Evolutionary conservation across 2,888 invertebrate genomes (phyloP), one percentile per base, ranked within the genome.

Genomic region (Clusia tigrina): DNA sequence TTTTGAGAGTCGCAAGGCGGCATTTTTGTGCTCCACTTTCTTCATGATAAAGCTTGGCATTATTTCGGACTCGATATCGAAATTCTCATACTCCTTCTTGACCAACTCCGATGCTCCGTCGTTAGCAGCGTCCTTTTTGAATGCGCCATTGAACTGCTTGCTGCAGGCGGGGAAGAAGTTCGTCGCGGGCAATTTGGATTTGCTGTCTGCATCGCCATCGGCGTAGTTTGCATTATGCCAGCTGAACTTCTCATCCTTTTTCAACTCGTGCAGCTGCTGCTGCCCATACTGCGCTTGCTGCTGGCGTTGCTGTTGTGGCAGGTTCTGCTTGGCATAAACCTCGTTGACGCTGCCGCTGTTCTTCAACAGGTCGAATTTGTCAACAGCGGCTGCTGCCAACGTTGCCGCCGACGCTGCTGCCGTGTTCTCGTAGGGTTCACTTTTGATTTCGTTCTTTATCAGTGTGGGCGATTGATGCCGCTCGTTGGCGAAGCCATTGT

Each of bases 1-100:
- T 48, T n/a, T 20, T 53, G 46, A 42, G 9, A 2, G 17, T 18
- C 12, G 22, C 26, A 46, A 32, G 24, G 58, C 56, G 1, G 60
- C 6, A 17, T 67, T 38, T 65, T 81, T 81, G 26, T 67, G 72
- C 17, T 80, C 79, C 2, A 80, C 71, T 57, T 84, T 85, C 59
- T 83, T 84, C 82, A 83, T 80, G 1, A 84, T 84, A 26, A 84
- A 83, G 67, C 81, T 83, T 0, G 84, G 82, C 18, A 80, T 80
- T 18, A 84, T 75, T 69, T 85, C 85, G 3, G 83, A 80, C 68
- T 84, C 84, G 54, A 84, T 84, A 65, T 81, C 84, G 65, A 82
- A 83, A 66, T 81, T 77, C 48, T 83, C 82, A 60, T 71, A 82
- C 42, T 83, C 81, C 63, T 81, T 81, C 58, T 83, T 80, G 22